Percentiles rank a stretch among this genome's conserved stretches.
Conservation (phyloP, 2,888 invertebrate genomes). For the Polymixis lichenea region DNA sequence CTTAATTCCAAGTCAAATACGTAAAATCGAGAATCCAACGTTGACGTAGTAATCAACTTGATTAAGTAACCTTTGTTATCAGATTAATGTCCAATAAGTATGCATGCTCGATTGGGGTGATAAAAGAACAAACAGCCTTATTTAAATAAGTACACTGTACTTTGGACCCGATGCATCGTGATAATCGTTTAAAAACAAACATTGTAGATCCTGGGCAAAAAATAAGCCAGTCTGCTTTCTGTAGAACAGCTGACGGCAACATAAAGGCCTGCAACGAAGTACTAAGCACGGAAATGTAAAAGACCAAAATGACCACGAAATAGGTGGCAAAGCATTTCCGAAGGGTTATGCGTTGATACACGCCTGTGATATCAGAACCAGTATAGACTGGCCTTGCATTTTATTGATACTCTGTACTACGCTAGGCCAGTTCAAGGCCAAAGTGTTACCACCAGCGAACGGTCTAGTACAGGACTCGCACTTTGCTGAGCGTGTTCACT, state of each 20-base stretch:
- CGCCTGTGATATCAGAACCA: no score
- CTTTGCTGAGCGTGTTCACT: no score
- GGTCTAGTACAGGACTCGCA: no score
- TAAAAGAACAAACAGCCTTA: slow-evolving; percentile 20
- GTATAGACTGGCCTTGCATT: background rate
- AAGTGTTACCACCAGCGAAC: background rate
- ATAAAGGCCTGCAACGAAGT: background rate
- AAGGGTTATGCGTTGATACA: no score
- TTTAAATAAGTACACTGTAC: slow-evolving; percentile 31
- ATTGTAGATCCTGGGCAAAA: slow-evolving; percentile 3
- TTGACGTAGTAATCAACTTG: background rate
- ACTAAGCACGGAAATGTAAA: no score
- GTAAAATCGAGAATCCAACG: background rate
- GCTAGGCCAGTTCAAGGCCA: background rate
- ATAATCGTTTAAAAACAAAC: slow-evolving; percentile 9
- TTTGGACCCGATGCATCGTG: slow-evolving; percentile 10
- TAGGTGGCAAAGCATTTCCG: no score
- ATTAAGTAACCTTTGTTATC: slow-evolving; percentile 23
- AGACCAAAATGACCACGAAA: no score
- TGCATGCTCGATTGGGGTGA: slow-evolving; percentile 28
- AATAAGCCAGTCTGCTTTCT: background rate
- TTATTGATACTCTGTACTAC: background rate
- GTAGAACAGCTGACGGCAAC: background rate
- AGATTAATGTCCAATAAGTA: slow-evolving; percentile 27
- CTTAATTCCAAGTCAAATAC: slow-evolving; percentile 1